Conservation (phyloP, 2,888 invertebrate genomes). For the Cantharis rustica region DNA sequence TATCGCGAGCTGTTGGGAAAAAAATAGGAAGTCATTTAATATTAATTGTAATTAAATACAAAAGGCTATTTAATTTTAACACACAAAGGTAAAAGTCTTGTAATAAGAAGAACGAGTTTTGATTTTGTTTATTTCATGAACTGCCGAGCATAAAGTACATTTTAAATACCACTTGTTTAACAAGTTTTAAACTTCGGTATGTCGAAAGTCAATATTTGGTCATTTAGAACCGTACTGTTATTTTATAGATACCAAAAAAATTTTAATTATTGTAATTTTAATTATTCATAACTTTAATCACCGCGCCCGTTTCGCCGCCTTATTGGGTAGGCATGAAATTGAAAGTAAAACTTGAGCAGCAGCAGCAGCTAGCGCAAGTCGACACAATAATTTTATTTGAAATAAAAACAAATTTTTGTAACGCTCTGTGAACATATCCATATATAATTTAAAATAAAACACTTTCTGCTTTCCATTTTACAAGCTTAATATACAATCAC, state of each 20-base stretch:
- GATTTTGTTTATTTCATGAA: slow-evolving; percentile 27
- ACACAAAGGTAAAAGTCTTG: slow-evolving; percentile 26
- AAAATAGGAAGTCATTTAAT: neutral
- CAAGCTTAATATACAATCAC: slow-evolving; percentile 14
- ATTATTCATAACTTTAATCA: neutral
- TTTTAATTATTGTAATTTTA: neutral
- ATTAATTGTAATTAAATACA: neutral
- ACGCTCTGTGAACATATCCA: slow-evolving; percentile 9
- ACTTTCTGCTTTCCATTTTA: slow-evolving; percentile 23
- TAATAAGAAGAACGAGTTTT: slow-evolving; percentile 24
- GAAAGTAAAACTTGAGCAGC: neutral
- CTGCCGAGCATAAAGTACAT: slow-evolving; percentile 22
- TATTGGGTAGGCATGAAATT: neutral
- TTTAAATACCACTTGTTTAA: slow-evolving; percentile 25
- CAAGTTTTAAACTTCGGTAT: slow-evolving; percentile 10
- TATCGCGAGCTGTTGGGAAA: neutral
- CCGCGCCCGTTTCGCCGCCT: neutral
- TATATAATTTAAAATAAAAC: slow-evolving; percentile 6
- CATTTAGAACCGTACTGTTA: neutral
- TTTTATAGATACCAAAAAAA: neutral
- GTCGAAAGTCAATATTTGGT: slow-evolving; percentile 22
- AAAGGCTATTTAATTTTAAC: neutral
- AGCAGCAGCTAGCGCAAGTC: neutral
- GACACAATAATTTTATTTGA: neutral
- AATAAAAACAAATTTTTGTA: neutral